Conservation (phyloP, 2,888 invertebrate species). For the Drosophila longiperda region DNA sequence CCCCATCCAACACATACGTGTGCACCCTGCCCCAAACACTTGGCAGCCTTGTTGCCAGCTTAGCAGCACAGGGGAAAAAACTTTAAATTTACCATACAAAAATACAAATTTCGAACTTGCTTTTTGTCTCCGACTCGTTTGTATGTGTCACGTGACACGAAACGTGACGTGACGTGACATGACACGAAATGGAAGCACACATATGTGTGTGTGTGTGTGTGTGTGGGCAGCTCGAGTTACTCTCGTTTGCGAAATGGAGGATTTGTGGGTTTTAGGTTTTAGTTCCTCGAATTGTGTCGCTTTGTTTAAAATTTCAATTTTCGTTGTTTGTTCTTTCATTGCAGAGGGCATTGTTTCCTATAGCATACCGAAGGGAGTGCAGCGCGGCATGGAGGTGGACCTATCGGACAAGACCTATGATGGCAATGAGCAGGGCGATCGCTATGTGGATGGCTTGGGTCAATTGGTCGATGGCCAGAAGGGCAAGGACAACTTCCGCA, state of each 20-base stretch:
- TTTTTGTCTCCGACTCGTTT: slow-evolving; percentile 74
- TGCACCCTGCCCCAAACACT: background rate
- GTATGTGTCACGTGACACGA: slow-evolving; percentile 73
- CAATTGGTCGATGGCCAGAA: slow-evolving; percentile 91
- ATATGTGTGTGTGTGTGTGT: background rate
- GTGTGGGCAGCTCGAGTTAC: slow-evolving; percentile 64
- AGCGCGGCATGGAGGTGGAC: slow-evolving; percentile 90
- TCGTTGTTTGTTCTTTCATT: slow-evolving; percentile 56
- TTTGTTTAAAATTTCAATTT: slow-evolving; percentile 42
- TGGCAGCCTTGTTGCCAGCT: slow-evolving; percentile 36
- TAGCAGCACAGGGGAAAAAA: slow-evolving; percentile 33
- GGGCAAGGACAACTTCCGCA: slow-evolving; percentile 90
- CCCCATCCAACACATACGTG: background rate
- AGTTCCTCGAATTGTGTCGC: slow-evolving; percentile 52
- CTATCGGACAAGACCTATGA: slow-evolving; percentile 92
- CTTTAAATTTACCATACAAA: slow-evolving; percentile 66
- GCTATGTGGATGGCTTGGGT: slow-evolving; percentile 90
- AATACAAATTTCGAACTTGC: slow-evolving; percentile 39
- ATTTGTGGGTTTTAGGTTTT: slow-evolving; percentile 20
- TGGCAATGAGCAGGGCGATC: slow-evolving; percentile 88
- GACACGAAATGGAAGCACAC: slow-evolving; percentile 20
- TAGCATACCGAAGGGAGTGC: slow-evolving; percentile 90
- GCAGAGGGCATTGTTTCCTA: slow-evolving; percentile 92
- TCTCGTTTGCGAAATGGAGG: slow-evolving; percentile 18
- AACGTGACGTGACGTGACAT: slow-evolving; percentile 54